These are phyloP conservation scores for Silurus asotus DNA, from an alignment of 2,113 vertebrate genomes.

Conservation along the genomic window DNA sequence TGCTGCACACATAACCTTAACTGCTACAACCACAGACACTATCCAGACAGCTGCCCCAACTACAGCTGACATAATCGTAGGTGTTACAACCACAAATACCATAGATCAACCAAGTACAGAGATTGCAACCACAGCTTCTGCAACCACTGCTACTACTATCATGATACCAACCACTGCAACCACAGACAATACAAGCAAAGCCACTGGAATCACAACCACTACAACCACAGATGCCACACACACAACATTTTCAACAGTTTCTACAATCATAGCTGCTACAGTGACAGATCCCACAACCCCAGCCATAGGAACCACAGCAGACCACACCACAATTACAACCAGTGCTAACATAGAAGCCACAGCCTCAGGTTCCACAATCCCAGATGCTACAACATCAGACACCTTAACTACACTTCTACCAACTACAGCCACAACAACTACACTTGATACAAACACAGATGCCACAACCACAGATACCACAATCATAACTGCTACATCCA, in stretches of 20 bases:
- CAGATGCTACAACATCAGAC: background rate
- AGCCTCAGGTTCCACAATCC: background rate
- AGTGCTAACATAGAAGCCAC: background rate
- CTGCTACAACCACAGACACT: background rate
- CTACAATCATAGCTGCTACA: background rate
- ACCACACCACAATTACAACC: background rate
- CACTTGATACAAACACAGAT: background rate
- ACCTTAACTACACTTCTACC: background rate
- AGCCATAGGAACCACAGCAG: background rate
- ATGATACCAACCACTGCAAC: too few species aligned
- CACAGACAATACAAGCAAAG: too few species aligned
- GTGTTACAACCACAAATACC: background rate
- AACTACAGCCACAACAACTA: background rate
- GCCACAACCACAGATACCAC: background rate
- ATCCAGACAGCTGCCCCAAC: background rate
- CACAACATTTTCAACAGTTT: background rate
- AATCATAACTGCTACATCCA: background rate
- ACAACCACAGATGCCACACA: background rate
- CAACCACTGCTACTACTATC: background rate
- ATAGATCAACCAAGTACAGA: too few species aligned
- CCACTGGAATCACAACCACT: too few species aligned
- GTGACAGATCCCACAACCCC: background rate
- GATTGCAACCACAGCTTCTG: background rate
- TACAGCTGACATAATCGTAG: background rate
- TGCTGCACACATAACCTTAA: background rate